phyloP scores from a whole-genome alignment of 2,113 vertebrate species.

The Plectropomus leopardus region DNA sequence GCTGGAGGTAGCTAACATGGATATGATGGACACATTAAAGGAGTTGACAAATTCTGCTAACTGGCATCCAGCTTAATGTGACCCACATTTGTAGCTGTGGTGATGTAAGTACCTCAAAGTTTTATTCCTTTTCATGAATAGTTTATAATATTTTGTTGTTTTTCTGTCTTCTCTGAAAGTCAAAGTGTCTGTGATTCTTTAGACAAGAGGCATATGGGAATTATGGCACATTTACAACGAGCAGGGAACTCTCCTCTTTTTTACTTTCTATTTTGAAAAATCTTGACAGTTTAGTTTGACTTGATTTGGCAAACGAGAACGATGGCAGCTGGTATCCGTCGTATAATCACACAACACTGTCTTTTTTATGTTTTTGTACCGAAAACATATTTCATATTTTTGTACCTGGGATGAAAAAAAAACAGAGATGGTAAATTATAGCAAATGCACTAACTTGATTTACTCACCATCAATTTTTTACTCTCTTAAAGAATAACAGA shows the following conservation, averaged over 20 bases:
- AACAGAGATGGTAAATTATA: neutral
- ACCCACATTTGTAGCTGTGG: conserved; percentile 51
- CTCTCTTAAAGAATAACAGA: neutral
- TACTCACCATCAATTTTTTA: neutral
- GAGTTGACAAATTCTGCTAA: conserved; percentile 42
- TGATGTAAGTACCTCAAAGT: conserved; percentile 38
- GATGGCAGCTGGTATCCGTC: neutral
- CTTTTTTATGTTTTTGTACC: neutral
- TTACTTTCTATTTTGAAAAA: neutral
- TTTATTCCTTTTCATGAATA: conserved; percentile 54
- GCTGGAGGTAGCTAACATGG: conserved; percentile 5
- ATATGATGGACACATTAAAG: conserved; percentile 65
- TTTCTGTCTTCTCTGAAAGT: conserved; percentile 31
- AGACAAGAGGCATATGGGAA: conserved; percentile 22
- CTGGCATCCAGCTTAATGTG: conserved; percentile 44
- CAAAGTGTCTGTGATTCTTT: conserved; percentile 21
- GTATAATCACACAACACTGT: neutral
- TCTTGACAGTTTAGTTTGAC: neutral
- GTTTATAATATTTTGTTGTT: conserved; percentile 50
- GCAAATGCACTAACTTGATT: neutral
- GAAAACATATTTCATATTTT: neutral
- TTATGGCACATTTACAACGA: conserved; percentile 9
- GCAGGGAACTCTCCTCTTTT: conserved; percentile 5
- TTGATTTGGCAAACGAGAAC: neutral
- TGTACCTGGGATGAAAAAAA: neutral